Conservation (phyloP, 1,140 invertebrate genomes). For the Telenomus remus region DNA sequence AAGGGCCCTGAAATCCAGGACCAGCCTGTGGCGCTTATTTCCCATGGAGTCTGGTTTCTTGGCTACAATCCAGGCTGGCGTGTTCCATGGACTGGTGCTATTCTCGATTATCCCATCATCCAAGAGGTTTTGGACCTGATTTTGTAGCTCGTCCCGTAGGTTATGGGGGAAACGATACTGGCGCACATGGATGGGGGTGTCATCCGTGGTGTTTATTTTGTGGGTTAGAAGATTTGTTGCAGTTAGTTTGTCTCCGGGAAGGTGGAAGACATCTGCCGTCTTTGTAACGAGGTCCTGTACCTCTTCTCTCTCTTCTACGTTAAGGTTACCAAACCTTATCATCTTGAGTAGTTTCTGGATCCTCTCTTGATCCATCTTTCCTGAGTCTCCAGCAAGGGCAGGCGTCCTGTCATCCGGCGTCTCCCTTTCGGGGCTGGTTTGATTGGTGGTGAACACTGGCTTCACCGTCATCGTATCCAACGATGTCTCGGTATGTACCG, state of each 20-base stretch:
- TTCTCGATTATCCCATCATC: not conserved
- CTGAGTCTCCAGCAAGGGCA: too few relatives aligned
- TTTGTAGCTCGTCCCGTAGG: not conserved
- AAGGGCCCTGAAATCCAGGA: not conserved
- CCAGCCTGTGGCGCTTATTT: not conserved
- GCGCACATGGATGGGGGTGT: not conserved
- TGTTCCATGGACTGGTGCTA: not conserved
- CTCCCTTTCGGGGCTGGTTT: too few relatives aligned
- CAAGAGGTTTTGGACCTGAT: not conserved
- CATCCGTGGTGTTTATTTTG: not conserved
- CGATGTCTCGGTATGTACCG: too few relatives aligned
- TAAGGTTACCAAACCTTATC: too few relatives aligned
- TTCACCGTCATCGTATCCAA: too few relatives aligned
- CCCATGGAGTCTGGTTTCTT: conserved; percentile 3
- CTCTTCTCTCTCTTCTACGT: too few relatives aligned
- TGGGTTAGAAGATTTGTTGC: not conserved
- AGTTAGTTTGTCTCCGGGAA: not conserved
- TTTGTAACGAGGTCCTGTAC: too few relatives aligned
- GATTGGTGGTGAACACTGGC: too few relatives aligned
- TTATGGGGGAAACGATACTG: not conserved
- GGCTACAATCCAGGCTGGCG: conserved; percentile 3
- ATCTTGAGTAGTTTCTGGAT: too few relatives aligned
- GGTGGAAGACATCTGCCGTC: too few relatives aligned
- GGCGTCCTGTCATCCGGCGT: too few relatives aligned
- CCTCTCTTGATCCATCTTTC: too few relatives aligned